These are phyloP conservation scores for Typhlichthys eigenmanni DNA, from an alignment of 2,797 vertebrate species.

Conservation along the genomic window DNA sequence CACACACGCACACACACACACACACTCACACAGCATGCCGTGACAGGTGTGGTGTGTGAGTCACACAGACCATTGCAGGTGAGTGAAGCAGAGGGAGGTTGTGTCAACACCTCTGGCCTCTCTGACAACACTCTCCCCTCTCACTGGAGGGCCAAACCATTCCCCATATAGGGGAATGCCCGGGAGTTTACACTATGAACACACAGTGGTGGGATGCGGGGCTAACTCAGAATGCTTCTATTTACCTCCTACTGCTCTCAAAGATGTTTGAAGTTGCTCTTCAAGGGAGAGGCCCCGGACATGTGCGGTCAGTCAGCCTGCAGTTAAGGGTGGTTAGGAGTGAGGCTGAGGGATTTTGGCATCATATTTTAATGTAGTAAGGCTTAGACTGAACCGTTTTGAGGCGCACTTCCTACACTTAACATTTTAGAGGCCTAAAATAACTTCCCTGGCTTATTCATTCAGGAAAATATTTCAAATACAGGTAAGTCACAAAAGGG, in stretches of 20 bases:
- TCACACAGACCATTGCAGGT: conserved; percentile 53
- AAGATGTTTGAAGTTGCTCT: conserved; percentile 12
- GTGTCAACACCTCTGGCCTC: conserved; percentile 53
- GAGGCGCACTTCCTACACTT: too few species aligned
- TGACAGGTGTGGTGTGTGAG: conserved; percentile 55
- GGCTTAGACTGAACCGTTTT: too few species aligned
- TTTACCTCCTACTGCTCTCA: conserved; percentile 18
- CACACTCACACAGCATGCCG: conserved; percentile 9
- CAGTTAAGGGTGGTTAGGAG: not conserved
- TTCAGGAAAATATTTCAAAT: too few species aligned
- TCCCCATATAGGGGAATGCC: conserved; percentile 50
- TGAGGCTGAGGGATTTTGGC: too few species aligned
- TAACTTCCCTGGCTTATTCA: too few species aligned
- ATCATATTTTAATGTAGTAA: too few species aligned
- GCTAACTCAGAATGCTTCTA: conserved; percentile 38
- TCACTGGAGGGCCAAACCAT: conserved; percentile 50
- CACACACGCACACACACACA: conserved; percentile 2
- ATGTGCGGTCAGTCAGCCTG: not conserved
- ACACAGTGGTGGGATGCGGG: conserved; percentile 46
- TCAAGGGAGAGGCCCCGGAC: not conserved
- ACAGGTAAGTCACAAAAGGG: too few species aligned
- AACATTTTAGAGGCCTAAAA: too few species aligned
- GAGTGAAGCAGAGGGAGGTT: conserved; percentile 42
- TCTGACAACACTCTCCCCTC: conserved; percentile 30
- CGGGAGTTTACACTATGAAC: conserved; percentile 62